These are phyloP conservation scores for Bacillus rossius DNA, from an alignment of 1,140 invertebrate species.

Conservation along the genomic window DNA sequence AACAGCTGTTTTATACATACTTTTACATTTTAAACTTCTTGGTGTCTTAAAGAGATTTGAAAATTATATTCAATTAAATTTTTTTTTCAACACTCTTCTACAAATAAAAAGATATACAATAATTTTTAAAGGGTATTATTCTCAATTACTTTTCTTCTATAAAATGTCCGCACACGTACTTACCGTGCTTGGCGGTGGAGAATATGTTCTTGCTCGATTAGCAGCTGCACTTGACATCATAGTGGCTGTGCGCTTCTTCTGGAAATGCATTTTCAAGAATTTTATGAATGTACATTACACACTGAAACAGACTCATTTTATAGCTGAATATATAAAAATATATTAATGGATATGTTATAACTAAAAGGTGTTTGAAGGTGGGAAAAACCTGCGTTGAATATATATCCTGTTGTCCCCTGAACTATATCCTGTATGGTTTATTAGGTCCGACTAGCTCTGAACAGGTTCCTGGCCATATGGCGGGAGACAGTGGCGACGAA, in stretches of 20 bases:
- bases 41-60: not conserved
- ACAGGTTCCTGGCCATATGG: no score
- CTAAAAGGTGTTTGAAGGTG: not conserved
- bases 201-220: constrained; percentile 16
- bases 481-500: no score
- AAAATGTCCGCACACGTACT: constrained; percentile 14
- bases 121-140: constrained; percentile 14
- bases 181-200: constrained; percentile 42
- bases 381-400: not conserved
- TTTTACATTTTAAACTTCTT: no score
- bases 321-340: not conserved
- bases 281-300: not conserved
- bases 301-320: not conserved
- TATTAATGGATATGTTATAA: not conserved
- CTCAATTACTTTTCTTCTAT: no score
- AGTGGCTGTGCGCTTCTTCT: constrained; percentile 10
- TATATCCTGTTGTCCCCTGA: no score
- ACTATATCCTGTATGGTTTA: no score
- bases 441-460: no score
- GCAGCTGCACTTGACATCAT: constrained; percentile 5
- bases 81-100: constrained; percentile 9
- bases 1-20: no score
- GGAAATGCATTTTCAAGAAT: not conserved
- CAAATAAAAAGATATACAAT: constrained; percentile 15
- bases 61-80: not conserved